Base-by-base conservation (phyloP, 2,888 invertebrate species). In the Drosophila histrio region DNA sequence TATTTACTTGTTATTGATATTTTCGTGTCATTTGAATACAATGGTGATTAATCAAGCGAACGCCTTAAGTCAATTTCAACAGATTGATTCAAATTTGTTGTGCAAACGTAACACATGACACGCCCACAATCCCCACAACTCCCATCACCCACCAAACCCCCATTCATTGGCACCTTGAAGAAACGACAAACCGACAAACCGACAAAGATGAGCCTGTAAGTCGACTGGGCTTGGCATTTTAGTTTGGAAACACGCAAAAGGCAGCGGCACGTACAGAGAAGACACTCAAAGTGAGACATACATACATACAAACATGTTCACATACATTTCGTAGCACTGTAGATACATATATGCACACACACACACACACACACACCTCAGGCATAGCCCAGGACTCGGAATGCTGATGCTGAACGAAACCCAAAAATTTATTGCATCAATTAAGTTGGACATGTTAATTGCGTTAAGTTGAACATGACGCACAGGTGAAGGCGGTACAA, bases 401-500 rank as follows among this genome's bases (percentile, higher is more conserved):
- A 24, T 36, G 15, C 7, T 11, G 15, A 15, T 43, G 22, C 9
- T 36, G 26, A 63, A 41, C 47, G 62, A 53, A 70, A 54, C 75
- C 77, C 77, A 88, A 88, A 84, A 84, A 85, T 85, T 87, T 88
- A 85, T 85, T 85, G 89, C 84, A 88, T 88, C 84, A 88, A 88
- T 85, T 85, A 85, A 85, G 89, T 88, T 88, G 84, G 89, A 85
- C 89, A 85, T 85, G 84, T 85, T 85, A 85, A 85, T 85, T 85
- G 89, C 85, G 87, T 88, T 87, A 88, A 85, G 84, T 78, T 87
- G 85, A 88, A 80, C 89, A 85, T 72, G 87, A 84, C 84, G 87
- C 84, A 88, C 84, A 88, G 74, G 65, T 61, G 72, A 39, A 47
- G 30, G 26, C 22, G 43, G 13, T 49, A 32, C 36, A 30, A 24